Base-by-base conservation (phyloP, 1,140 invertebrate species). In the Anastrepha obliqua region DNA sequence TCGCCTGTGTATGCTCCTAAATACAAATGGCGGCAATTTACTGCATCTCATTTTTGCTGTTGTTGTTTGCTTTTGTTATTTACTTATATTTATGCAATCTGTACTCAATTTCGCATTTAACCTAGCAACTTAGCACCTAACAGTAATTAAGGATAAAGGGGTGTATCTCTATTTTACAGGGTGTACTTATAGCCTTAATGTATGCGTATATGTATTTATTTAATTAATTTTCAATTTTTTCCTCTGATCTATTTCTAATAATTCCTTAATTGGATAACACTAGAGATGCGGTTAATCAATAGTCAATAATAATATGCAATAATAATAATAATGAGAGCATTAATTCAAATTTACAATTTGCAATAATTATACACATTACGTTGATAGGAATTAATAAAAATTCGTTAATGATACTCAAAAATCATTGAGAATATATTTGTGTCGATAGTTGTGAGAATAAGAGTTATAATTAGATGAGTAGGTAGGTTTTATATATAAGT, bases 181-280 rank as follows among this genome's bases (percentile, higher is more conserved):
- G 74, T 81, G 74, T 81, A 8, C 74, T 81, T 81, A 74, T 17
- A 51, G 0, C 0, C 44, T 74, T 29, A 55, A 20, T 55, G n/a
- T 81, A 55, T 74, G n/a, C 47, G 0, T 81, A 81, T 55, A 81
- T 55, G n/a, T 55, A 81, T 81, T n/a, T 81, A 81, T 58, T 51
- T 47, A 47, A 29, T 74, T 29, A 29, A 6, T 39, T 67, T 67
- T 67, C 4, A 47, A 6, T 51, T 74, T 74, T 74, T 51, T 74
- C 39, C 20, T 70, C 65, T 70, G 39, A n/a, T 13, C 67, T 81
- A 81, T 58, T 20, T 47, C 74, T 81, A 81, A 81, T 81, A 81
- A 81, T 81, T 81, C 74, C 74, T 81, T 81, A 81, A 81, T 81
- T 81, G 47, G 74, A 81, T 81, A 81, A 81, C 74, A 81, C 74